A percentile compares a stretch with the other conserved stretches of the same genome.
Evolutionary conservation across 2,113 vertebrate species (phyloP).

Genomic region (Archocentrus centrarchus): DNA sequence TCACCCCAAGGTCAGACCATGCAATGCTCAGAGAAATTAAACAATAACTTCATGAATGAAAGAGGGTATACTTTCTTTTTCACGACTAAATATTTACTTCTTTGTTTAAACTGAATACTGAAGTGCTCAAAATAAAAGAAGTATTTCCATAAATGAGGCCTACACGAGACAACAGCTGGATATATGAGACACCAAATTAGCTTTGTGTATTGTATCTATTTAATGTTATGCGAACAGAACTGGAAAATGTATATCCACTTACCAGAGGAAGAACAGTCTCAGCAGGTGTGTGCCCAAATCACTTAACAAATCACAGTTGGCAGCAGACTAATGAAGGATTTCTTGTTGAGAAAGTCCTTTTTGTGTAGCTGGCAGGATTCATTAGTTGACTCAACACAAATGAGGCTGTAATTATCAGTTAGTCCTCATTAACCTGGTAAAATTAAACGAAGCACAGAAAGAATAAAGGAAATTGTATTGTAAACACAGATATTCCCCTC

Average conservation of each 20-base stretch:
- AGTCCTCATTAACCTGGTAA: slow-evolving; percentile 25
- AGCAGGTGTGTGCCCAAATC: slow-evolving; percentile 25
- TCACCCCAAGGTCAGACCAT: no score
- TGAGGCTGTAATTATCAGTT: slow-evolving; percentile 3
- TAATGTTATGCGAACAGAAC: not conserved
- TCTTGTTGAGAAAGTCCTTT: slow-evolving; percentile 37
- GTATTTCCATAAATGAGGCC: no score
- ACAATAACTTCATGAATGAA: no score
- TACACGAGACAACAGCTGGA: not conserved
- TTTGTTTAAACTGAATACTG: not conserved
- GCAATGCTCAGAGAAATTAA: no score
- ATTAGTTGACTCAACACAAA: slow-evolving; percentile 20
- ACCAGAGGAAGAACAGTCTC: not conserved
- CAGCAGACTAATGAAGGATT: slow-evolving; percentile 41
- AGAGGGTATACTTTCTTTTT: not conserved
- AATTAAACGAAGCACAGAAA: slow-evolving; percentile 21
- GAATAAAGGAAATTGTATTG: not conserved
- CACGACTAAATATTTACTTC: not conserved
- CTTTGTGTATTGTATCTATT: not conserved
- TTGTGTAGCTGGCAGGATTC: slow-evolving; percentile 21
- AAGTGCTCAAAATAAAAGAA: not conserved
- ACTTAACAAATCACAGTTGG: slow-evolving; percentile 45
- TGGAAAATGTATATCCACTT: not conserved
- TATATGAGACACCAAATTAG: not conserved
- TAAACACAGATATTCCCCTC: not conserved